A percentile compares a stretch with the other conserved stretches of the same genome.
phyloP scores from a whole-genome alignment of 2,797 vertebrate genomes.

The Poeciliopsis paucimaculata region DNA sequence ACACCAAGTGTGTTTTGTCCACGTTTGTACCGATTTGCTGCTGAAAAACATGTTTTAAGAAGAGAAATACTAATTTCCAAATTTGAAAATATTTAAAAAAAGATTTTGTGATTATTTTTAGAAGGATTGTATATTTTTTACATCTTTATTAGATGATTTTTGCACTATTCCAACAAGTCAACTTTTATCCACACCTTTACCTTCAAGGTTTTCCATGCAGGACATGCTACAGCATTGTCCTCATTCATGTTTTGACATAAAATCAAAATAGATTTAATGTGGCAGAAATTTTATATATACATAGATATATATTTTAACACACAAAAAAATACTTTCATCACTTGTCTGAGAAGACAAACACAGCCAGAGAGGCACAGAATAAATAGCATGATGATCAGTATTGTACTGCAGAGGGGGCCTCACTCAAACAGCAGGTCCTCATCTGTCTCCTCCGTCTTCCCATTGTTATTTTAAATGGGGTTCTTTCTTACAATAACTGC shows the following conservation, averaged over 20 bases:
- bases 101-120: constrained; percentile 9
- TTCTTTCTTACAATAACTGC: neutral
- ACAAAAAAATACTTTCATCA: too few species aligned
- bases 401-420: too few species aligned
- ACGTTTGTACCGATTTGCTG: constrained; percentile 11
- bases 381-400: too few species aligned
- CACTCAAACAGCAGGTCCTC: too few species aligned
- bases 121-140: constrained; percentile 7
- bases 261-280: constrained; percentile 29
- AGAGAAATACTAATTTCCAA: constrained; percentile 13
- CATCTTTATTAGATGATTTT: constrained; percentile 26
- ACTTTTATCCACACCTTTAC: constrained; percentile 31
- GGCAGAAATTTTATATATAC: neutral
- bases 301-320: too few species aligned
- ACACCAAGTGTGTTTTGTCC: constrained; percentile 28
- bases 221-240: neutral
- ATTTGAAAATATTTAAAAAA: constrained; percentile 5
- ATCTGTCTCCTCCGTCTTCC: too few species aligned
- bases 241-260: constrained; percentile 10
- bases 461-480: neutral
- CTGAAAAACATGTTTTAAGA: constrained; percentile 13
- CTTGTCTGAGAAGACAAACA: too few species aligned
- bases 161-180: constrained; percentile 35
- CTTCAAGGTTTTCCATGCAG: constrained; percentile 8
- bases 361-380: too few species aligned